Evolutionary conservation across 2,113 vertebrate genomes (phyloP).

Genomic region (Perognathus longimembris): DNA sequence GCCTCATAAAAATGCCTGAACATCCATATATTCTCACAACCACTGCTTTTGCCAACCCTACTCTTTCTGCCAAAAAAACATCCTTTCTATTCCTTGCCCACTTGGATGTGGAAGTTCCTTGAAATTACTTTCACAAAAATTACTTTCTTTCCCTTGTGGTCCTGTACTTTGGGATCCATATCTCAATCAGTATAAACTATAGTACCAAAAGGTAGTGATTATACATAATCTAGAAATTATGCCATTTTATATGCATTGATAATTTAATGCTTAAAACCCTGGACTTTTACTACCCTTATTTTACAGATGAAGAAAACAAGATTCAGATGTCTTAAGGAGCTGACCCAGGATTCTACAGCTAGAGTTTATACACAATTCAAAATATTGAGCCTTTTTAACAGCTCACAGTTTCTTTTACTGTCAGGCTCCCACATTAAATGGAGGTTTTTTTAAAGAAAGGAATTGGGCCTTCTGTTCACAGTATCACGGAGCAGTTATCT

Average conservation of each 20-base stretch:
- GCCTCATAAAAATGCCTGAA: neutral
- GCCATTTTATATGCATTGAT: neutral
- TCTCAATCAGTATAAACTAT: neutral
- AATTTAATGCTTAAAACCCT: neutral
- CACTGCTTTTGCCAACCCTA: neutral
- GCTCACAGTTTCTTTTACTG: neutral
- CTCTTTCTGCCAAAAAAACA: neutral
- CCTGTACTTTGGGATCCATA: neutral
- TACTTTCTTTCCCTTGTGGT: neutral
- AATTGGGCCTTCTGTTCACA: neutral
- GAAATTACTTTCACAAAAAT: constrained; percentile 3
- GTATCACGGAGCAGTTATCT: neutral
- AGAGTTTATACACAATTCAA: neutral
- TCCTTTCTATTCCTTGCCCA: neutral
- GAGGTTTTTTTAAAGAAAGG: neutral
- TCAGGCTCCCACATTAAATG: neutral
- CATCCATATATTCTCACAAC: neutral
- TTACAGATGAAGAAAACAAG: neutral
- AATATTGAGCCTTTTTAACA: neutral
- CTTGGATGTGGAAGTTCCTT: neutral
- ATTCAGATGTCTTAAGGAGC: neutral
- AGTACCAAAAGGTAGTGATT: neutral
- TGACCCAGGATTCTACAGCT: neutral
- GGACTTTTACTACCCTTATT: neutral
- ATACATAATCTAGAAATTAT: neutral